These are phyloP conservation scores for Ormyrus nitidulus DNA, from an alignment of 2,888 invertebrate species.

Conservation along the genomic window DNA sequence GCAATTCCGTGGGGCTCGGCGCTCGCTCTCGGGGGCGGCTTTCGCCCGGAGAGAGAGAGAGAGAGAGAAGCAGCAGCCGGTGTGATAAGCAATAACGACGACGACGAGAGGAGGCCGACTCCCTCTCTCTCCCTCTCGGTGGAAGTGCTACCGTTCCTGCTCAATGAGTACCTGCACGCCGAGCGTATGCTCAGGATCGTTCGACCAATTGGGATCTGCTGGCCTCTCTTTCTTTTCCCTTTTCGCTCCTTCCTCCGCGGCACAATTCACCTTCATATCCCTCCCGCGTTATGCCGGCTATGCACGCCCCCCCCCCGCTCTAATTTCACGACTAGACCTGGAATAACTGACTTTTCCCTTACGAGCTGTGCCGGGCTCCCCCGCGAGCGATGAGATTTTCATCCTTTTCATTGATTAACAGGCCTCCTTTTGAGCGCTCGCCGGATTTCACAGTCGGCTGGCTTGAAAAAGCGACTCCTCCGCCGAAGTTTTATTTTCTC, in stretches of 20 bases:
- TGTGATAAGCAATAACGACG: constrained; percentile 72
- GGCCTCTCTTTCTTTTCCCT: background rate
- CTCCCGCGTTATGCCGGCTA: background rate
- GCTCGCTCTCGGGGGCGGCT: constrained; percentile 41
- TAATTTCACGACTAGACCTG: constrained; percentile 4
- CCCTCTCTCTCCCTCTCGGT: background rate
- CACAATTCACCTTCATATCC: constrained; percentile 44
- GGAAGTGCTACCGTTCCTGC: no score
- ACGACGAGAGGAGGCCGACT: constrained; percentile 13
- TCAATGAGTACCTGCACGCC: no score
- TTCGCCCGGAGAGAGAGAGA: constrained; percentile 28
- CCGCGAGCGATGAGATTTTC: background rate
- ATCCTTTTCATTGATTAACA: no score
- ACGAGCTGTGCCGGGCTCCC: background rate
- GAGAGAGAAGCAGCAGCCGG: constrained; percentile 11
- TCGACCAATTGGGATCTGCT: constrained; percentile 58
- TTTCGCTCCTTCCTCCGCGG: constrained; percentile 3
- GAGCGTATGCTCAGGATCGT: constrained; percentile 61
- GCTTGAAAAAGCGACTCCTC: no score
- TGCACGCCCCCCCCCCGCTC: background rate
- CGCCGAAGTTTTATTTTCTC: constrained; percentile 42
- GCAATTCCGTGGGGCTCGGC: constrained; percentile 61
- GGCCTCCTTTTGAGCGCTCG: no score
- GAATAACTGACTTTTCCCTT: constrained; percentile 1
- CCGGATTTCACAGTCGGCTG: no score